These are phyloP conservation scores for Zophobas morio DNA, from an alignment of 1,140 invertebrate species.

Conservation along the genomic window DNA sequence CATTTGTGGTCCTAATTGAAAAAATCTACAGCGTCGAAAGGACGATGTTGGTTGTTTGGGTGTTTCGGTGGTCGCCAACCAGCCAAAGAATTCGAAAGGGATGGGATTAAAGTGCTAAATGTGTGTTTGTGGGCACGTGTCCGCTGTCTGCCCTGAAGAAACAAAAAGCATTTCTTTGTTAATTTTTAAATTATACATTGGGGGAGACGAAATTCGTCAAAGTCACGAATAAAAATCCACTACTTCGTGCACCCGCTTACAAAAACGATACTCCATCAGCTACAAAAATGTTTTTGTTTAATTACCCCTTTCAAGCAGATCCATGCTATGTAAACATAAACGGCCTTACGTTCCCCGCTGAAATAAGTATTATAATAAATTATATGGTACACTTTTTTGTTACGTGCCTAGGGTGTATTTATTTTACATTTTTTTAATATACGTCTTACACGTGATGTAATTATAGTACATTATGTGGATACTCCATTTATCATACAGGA, in stretches of 20 bases:
- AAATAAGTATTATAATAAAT: background rate
- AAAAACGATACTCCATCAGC: background rate
- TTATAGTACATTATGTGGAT: no score
- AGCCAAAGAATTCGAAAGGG: no score
- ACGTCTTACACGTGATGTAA: no score
- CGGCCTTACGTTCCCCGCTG: slow-evolving; percentile 1
- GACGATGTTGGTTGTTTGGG: no score
- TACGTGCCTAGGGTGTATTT: background rate
- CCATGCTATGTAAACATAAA: slow-evolving; percentile 4
- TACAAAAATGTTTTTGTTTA: slow-evolving; percentile 12
- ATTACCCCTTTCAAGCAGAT: slow-evolving; percentile 16
- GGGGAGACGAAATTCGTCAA: background rate
- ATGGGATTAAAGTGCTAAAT: slow-evolving; percentile 5
- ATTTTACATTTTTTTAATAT: no score
- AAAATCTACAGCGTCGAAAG: background rate
- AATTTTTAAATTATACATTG: slow-evolving; percentile 18
- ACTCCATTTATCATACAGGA: no score
- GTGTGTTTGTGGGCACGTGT: slow-evolving; percentile 13
- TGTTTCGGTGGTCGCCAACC: no score
- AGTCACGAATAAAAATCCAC: slow-evolving; percentile 4
- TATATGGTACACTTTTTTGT: background rate
- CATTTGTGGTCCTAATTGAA: slow-evolving; percentile 5
- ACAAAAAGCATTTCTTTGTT: background rate
- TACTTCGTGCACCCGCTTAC: background rate
- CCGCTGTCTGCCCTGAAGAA: background rate